Evolutionary conservation across 2,113 vertebrate genomes (phyloP).

Genomic region (Bubo blakistoni): DNA sequence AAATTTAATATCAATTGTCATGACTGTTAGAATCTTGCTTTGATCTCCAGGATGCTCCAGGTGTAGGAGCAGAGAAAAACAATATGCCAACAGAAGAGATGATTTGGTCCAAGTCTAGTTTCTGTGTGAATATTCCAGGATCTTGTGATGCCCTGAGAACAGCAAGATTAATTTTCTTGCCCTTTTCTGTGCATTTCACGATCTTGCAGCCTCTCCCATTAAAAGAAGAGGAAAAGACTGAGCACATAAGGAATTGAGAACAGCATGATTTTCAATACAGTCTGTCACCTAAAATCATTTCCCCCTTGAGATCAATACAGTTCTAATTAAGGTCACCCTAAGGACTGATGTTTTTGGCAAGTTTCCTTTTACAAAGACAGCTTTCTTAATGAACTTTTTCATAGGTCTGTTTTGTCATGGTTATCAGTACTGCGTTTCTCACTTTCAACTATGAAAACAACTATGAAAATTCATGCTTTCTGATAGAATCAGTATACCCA

Average conservation of each 20-base stretch:
- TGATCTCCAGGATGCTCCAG: background rate
- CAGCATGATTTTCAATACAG: background rate
- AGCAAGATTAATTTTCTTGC: background rate
- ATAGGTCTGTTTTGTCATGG: background rate
- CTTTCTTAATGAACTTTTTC: background rate
- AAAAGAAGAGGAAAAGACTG: background rate
- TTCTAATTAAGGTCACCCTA: background rate
- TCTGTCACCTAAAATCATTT: background rate
- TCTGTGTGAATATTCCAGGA: background rate
- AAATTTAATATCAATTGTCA: background rate
- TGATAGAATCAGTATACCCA: background rate
- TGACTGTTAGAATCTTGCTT: background rate
- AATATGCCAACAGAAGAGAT: rapidly evolving
- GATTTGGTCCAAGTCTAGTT: background rate
- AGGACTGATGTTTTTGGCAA: background rate
- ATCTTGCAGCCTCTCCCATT: background rate
- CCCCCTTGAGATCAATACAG: background rate
- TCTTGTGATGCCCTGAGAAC: background rate
- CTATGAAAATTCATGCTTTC: background rate
- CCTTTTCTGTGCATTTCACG: background rate
- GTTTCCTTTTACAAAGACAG: background rate
- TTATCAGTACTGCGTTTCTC: background rate
- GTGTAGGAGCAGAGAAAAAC: background rate
- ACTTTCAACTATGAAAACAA: background rate
- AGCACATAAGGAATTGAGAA: background rate